Base-by-base conservation (phyloP, 2,113 vertebrate genomes). In the Anguilla japonica region DNA sequence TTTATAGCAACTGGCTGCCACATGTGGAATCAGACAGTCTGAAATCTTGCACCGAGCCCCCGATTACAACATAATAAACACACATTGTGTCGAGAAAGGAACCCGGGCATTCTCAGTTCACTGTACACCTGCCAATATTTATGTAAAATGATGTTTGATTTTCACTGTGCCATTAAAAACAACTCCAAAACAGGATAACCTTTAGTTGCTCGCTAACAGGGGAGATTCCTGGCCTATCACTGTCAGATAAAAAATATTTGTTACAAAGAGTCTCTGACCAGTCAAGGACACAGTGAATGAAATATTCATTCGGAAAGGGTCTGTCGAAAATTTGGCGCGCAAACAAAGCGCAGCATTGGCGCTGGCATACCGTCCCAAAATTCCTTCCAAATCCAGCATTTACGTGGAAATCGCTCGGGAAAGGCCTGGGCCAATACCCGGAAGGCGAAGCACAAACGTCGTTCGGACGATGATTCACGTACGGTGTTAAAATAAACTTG, bases 61-160 rank as follows among this genome's bases (percentile, higher is more conserved):
- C 40, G 40, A 81, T 81, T 43, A 41, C 79, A 81, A 22, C 20
- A 41, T 39, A 81, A 81, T 81, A 81, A 81, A 81, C 79, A 81
- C 40, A 81, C 41, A 41, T 26, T 5, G 79, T 81, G 40, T 46
- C 79, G 22, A 26, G 43, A 53, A 41, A 81, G 1, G 2, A 41
- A 43, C 14, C 40, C n/a, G 6, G 20, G 29, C 22, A 41, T 34
- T 75, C 71, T 29, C 71, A 75, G 71, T 75, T 75, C 34, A 75
- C 71, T 75, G 26, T 81, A 41, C 79, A 81, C 22, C 41, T 81
- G 79, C 79, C 16, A 41, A 46, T 22, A 22, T 41, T 81, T 43
- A 22, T 43, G 22, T 3, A 81, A 9, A 41, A 41, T 41, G 79
- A 67, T 43, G 39, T 81, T 43, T 81, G 79, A 20, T 20, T 43